Conservation (phyloP, 1,140 invertebrate genomes). For the Pogonomyrmex californicus region DNA sequence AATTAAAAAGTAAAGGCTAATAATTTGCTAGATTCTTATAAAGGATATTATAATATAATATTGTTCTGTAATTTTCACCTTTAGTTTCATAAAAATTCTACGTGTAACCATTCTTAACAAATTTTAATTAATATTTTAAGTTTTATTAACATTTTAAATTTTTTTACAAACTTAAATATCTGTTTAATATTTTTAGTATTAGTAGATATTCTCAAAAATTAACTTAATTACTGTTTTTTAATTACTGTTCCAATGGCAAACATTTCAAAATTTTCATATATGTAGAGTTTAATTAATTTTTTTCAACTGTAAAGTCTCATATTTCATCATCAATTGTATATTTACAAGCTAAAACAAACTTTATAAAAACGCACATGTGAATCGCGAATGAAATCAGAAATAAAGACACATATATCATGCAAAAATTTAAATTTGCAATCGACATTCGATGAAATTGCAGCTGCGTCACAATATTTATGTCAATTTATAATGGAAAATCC, state of each 20-base stretch:
- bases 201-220: background rate
- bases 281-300: conserved; percentile 11
- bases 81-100: background rate
- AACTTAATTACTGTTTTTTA: background rate
- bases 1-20: background rate
- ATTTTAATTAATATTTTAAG: conserved; percentile 10
- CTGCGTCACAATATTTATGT: conserved; percentile 26
- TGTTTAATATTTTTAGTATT: background rate
- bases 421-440: conserved; percentile 13
- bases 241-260: background rate
- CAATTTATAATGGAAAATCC: conserved; percentile 57
- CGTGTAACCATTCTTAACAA: background rate
- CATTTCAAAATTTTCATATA: background rate
- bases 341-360: background rate
- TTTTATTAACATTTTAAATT: background rate
- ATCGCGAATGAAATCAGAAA: background rate
- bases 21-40: background rate
- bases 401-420: background rate
- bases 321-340: background rate
- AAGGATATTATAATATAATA: background rate
- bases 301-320: background rate
- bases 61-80: background rate
- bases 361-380: background rate
- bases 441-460: conserved; percentile 21
- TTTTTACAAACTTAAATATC: background rate